Evolutionary conservation across 2,113 vertebrate genomes (phyloP), one percentile per base, ranked within the genome.

Genomic region (Caretta caretta): DNA sequence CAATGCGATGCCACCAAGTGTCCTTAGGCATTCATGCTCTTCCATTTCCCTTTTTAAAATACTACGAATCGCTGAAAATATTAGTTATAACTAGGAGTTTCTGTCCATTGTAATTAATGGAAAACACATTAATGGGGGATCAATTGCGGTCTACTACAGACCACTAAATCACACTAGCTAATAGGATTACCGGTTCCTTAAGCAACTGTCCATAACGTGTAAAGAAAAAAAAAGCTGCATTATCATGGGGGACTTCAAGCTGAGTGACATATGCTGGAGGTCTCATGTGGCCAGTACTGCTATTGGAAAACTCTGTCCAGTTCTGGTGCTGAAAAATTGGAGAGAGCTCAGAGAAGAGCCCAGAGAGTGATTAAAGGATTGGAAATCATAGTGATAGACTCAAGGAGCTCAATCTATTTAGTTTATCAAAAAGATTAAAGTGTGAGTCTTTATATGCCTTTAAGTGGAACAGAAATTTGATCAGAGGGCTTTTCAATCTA

Each of bases 341-440:
- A 75, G 1, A 50, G 6, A 0, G 11, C 82, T 69, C 84, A 50
- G 38, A 88, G 59, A 90, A 86, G 22, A 72, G 5, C 5, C 87
- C 16, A 17, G 10, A 38, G 10, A 46, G 49, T 46, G 38, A 1
- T 6, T 35, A 27, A 83, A 78, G 56, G 2, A 29, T 81, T 4
- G 48, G n/a, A 69, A 89, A 69, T 24, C n/a, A 38, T 35, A 65
- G 31, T 69, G 65, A 69, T 51, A 35, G 1, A 17, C 50, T 89
- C 25, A 19, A 19, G 5, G 83, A 69, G 48, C 9, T n/a, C 49
- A 51, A 1, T n/a, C 8, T 1, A 25, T 80, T 31, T 89, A 42
- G 4, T 29, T 53, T 3, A 91, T 3, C 0, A 0, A 10, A 27
- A 80, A 29, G 2, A 2, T 4, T 57, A 3, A 42, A 24, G 65